A percentile compares a stretch with the other conserved stretches of the same genome.
Evolutionary conservation across 2,113 vertebrate genomes (phyloP).

Genomic region (Eretmochelys imbricata): DNA sequence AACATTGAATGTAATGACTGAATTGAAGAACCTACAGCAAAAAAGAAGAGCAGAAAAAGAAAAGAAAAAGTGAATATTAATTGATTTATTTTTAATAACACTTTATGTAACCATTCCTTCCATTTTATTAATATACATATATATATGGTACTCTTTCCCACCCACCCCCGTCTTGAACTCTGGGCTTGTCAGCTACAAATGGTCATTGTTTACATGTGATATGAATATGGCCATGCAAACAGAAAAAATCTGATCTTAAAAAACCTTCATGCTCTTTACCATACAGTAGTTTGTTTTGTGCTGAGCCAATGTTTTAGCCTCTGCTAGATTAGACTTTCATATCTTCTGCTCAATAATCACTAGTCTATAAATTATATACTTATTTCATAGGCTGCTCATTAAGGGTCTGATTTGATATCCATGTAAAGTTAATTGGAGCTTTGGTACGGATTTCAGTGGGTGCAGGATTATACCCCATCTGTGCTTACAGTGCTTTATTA

Average conservation of each 20-base stretch:
- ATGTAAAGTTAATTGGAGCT: neutral
- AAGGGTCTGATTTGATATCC: neutral
- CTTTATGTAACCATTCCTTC: neutral
- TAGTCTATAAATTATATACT: neutral
- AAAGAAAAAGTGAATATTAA: slow-evolving; percentile 70
- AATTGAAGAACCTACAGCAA: slow-evolving; percentile 87
- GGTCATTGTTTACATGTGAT: rapidly evolving
- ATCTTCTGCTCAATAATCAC: neutral
- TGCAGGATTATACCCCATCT: neutral
- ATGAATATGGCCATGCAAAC: neutral
- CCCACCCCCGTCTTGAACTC: neutral
- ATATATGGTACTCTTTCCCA: neutral
- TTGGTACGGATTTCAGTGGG: neutral
- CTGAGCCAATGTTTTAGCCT: neutral
- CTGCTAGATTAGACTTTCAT: neutral
- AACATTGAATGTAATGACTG: slow-evolving; percentile 90
- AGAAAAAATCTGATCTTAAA: neutral
- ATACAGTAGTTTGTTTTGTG: neutral
- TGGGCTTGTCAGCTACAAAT: neutral
- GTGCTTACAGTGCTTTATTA: too few species aligned
- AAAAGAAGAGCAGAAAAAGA: slow-evolving; percentile 80
- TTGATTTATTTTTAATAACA: neutral
- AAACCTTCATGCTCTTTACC: neutral
- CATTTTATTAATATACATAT: neutral
- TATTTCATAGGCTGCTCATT: neutral